Conservation (phyloP, 1,140 invertebrate species). For the Amyelois transitella region DNA sequence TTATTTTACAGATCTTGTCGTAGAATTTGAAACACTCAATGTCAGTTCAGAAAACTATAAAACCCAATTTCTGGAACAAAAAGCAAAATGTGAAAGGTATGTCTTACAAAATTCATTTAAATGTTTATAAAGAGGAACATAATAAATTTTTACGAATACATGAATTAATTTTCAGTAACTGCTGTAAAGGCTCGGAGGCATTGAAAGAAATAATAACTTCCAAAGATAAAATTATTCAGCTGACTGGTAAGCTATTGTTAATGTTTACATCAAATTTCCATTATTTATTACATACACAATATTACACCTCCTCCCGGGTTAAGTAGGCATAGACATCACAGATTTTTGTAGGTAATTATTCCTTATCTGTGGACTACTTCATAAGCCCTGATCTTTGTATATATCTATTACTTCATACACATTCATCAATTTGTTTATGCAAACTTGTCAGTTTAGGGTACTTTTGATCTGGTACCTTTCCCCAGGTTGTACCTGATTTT, state of each 20-base stretch:
- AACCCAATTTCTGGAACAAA: conserved; percentile 25
- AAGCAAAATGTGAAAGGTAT: conserved; percentile 46
- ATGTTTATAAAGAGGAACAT: background rate
- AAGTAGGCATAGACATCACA: too few species aligned
- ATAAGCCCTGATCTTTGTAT: too few species aligned
- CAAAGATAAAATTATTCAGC: conserved; percentile 42
- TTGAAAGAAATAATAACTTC: conserved; percentile 35
- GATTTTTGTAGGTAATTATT: too few species aligned
- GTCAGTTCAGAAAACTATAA: conserved; percentile 22
- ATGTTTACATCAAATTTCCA: too few species aligned
- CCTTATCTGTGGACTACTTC: too few species aligned
- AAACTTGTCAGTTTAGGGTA: too few species aligned
- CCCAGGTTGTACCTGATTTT: too few species aligned
- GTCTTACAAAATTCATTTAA: conserved; percentile 5
- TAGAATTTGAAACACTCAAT: conserved; percentile 31
- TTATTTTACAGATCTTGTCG: conserved; percentile 34
- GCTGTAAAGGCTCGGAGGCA: conserved; percentile 31
- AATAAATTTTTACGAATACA: background rate
- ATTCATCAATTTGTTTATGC: too few species aligned
- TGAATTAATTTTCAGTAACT: conserved; percentile 32
- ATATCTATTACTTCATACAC: too few species aligned
- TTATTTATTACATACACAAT: too few species aligned
- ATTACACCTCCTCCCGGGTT: too few species aligned
- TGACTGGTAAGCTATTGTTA: conserved; percentile 36
- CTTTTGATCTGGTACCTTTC: too few species aligned